Evolutionary conservation across 1,140 invertebrate species (phyloP).

Genomic region (Batillaria attramentaria): DNA sequence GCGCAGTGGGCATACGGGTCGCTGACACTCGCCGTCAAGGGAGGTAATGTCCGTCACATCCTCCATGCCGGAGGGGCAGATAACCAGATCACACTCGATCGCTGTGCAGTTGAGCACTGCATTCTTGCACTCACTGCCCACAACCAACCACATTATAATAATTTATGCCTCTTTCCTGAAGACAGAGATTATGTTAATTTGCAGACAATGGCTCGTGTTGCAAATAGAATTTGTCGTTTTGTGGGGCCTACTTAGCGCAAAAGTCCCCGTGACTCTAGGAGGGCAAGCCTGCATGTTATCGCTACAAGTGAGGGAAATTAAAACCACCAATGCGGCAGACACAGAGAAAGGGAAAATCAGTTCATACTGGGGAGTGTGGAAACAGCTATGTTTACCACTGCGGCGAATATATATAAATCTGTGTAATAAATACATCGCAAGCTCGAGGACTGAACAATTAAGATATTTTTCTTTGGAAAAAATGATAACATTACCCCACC

Average conservation of each 20-base stretch:
- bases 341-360: not conserved
- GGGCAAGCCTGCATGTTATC: too few relatives aligned
- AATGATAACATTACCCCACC: too few relatives aligned
- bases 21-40: not conserved
- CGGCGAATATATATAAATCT: not conserved
- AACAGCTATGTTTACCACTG: not conserved
- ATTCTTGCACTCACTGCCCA: constrained; percentile 38
- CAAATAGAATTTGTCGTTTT: too few relatives aligned
- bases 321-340: not conserved
- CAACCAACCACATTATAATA: too few relatives aligned
- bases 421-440: not conserved
- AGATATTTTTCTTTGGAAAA: too few relatives aligned
- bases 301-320: too few relatives aligned
- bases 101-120: constrained; percentile 34
- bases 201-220: too few relatives aligned
- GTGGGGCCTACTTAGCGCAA: too few relatives aligned
- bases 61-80: constrained; percentile 36
- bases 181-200: too few relatives aligned
- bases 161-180: too few relatives aligned
- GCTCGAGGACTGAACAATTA: too few relatives aligned
- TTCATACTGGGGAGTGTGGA: not conserved
- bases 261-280: too few relatives aligned
- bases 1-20: constrained; percentile 28
- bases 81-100: constrained; percentile 31
- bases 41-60: constrained; percentile 9